Evolutionary conservation across 2,113 vertebrate species (phyloP).

Genomic region (Semnornis frantzii): DNA sequence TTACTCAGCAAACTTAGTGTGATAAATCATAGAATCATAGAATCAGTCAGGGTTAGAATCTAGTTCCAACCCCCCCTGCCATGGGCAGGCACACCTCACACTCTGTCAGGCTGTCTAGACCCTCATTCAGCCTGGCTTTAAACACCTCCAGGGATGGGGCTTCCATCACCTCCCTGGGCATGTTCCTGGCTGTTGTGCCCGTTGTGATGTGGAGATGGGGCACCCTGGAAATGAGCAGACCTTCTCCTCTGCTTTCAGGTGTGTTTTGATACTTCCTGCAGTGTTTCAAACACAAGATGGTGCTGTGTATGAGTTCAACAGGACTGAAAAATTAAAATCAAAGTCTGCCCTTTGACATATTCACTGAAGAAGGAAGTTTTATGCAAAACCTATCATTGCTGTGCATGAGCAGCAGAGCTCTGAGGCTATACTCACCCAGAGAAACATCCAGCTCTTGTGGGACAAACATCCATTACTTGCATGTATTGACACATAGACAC

Average conservation of each 20-base stretch:
- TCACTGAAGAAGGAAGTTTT: neutral
- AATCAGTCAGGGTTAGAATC: too few species aligned
- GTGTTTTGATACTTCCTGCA: slow-evolving; percentile 8
- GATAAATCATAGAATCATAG: neutral
- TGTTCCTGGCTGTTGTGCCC: too few species aligned
- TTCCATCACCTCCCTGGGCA: too few species aligned
- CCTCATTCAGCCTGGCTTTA: too few species aligned
- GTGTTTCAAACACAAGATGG: slow-evolving; percentile 35
- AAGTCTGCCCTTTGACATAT: neutral
- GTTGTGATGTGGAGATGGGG: too few species aligned
- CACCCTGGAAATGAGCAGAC: neutral
- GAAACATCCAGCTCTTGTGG: neutral
- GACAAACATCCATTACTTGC: neutral
- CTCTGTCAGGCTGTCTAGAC: too few species aligned
- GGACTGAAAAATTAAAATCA: slow-evolving; percentile 33
- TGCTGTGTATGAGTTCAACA: neutral
- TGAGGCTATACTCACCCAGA: neutral
- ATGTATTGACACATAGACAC: neutral
- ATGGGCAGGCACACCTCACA: too few species aligned
- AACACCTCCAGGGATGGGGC: too few species aligned
- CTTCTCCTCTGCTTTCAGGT: neutral
- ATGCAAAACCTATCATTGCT: neutral
- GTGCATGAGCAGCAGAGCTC: neutral
- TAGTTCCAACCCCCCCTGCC: too few species aligned
- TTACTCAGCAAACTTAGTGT: neutral